Base-by-base conservation (phyloP, 2,888 invertebrate genomes). In the Idaea straminata region DNA sequence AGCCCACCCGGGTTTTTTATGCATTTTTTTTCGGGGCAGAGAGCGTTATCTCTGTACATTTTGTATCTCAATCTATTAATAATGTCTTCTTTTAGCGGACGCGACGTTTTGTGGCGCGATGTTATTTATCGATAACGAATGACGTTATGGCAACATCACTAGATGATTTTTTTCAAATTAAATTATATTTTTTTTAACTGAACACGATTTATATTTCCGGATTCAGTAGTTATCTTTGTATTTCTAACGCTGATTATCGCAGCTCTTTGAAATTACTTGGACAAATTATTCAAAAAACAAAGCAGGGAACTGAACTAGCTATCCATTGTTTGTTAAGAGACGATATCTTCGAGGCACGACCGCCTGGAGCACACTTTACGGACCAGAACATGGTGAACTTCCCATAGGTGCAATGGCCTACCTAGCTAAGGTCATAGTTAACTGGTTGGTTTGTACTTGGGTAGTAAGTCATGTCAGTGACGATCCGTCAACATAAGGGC, bases 31-130 rank as follows among this genome's bases (percentile, higher is more conserved):
- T 76, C 68, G 69, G 72, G 69, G 75, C 78, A 47, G 47, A 72
- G 69, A 70, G 78, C 79, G 82, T 88, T 90, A 89, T 91, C 90
- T 86, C 75, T 75, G 81, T 87, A 86, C 79, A 88, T 86, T 90
- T 88, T 89, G 89, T 90, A 89, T 90, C 90, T 91, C 88, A 89
- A 91, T 92, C 91, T 89, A 91, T 91, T 92, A 91, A 90, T 90
- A 89, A 91, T 84, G 90, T 88, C 86, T 88, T 86, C 85, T 89
- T 89, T 89, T 86, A 86, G 84, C 79, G 80, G 82, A 81, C 80
- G 81, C 80, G 84, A 84, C 84, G 81, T 86, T 85, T 87, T 84
- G 82, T 86, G 79, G 77, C 74, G 69, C 69, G 83, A 83, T 83
- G 83, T 78, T 79, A 78, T 82, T 81, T 79, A 83, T 84, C 84